Conservation (phyloP, 1,140 invertebrate species). For the Episyrphus balteatus region DNA sequence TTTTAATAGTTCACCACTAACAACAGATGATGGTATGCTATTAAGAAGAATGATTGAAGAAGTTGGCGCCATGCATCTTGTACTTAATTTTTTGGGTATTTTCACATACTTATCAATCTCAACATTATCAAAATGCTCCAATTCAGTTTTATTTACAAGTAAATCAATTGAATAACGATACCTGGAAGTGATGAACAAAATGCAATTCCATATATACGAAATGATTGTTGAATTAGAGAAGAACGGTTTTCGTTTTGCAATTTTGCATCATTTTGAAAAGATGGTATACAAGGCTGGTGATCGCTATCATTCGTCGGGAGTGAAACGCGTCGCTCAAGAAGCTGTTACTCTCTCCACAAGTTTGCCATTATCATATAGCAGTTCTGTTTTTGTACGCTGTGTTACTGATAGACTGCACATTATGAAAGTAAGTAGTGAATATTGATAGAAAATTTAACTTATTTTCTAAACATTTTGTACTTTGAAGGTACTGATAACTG, state of each 20-base stretch:
- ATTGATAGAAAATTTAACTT: not conserved
- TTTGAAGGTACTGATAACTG: conserved; percentile 76
- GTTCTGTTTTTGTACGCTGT: conserved; percentile 91
- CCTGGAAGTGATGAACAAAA: conserved; percentile 71
- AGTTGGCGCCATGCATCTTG: conserved; percentile 68
- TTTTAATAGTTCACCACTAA: conserved; percentile 64
- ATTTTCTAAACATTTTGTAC: conserved; percentile 7
- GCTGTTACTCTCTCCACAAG: conserved; percentile 90
- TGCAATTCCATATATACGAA: conserved; percentile 86
- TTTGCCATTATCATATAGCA: conserved; percentile 85
- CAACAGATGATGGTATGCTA: conserved; percentile 66
- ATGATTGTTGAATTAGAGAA: conserved; percentile 70
- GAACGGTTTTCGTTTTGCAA: conserved; percentile 67
- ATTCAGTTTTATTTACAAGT: conserved; percentile 34
- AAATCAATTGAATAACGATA: conserved; percentile 61
- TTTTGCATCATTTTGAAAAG: conserved; percentile 86
- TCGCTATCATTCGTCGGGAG: conserved; percentile 69
- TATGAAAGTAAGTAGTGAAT: conserved; percentile 64
- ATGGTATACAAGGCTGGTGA: conserved; percentile 78
- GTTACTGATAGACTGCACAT: conserved; percentile 87
- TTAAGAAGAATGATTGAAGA: conserved; percentile 70
- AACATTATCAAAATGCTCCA: conserved; percentile 20
- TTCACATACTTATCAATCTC: conserved; percentile 78
- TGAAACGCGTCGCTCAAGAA: conserved; percentile 90
- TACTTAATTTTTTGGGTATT: conserved; percentile 76